Evolutionary conservation across 2,113 vertebrate species (phyloP), one percentile per base, ranked within the genome.

Genomic region (Capreolus pygargus): DNA sequence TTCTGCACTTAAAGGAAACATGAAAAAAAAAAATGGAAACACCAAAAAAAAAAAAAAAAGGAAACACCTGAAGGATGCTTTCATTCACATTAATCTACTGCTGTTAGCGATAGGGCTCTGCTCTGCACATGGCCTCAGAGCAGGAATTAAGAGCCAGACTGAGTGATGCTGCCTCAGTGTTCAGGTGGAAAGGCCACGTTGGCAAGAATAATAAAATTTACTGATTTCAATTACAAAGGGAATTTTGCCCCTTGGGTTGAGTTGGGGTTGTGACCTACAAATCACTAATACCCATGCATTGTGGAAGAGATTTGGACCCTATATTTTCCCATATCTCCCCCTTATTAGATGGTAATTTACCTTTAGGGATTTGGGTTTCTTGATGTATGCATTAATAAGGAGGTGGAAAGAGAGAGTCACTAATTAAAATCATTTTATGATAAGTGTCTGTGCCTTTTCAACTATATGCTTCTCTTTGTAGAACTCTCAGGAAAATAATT

Each of bases 401-500:
- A 92, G 28, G 54, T 85, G 47, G 76, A 88, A 89, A 86, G 45
- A 87, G 91, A 90, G 36, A 84, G 88, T 93, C 43, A 19, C 3
- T 4, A 98, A 96, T 96, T 98, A 97, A 98, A 97, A 90, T 90
- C 82, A 86, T 95, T 95, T 97, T 70, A 86, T 97, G 60, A 79
- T 97, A 95, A 98, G 97, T 94, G 94, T 85, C 88, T 86, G 7
- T 97, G 97, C 93, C 98, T 91, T 67, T 98, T 98, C 76, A 95
- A 90, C 95, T 96, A 0, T 3, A 21, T 94, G 82, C 97, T 98
- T 95, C 88, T 96, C 90, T 98, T 67, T 93, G 16, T 96, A 96
- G 85, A 90, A 1, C 79, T 87, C 93, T 94, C 97, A 95, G 98
- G 7, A 97, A 98, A 98, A 98, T 97, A 96, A 97, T 98, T 98